Percentiles rank a stretch among this genome's conserved stretches.
phyloP scores from a whole-genome alignment of 2,888 invertebrate species.

The Tachina lurida region DNA sequence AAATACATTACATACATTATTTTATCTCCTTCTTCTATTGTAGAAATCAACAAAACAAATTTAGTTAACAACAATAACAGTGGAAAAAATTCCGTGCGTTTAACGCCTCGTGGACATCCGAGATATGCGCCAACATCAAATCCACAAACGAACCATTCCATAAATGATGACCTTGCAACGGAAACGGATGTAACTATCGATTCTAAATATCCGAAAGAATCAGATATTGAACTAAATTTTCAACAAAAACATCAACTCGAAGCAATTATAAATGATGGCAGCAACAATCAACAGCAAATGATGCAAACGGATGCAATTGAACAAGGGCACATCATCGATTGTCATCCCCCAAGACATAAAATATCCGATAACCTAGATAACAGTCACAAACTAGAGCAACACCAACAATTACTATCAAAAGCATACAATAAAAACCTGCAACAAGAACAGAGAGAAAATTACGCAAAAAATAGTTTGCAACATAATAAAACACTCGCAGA shows the following conservation, averaged over 20 bases:
- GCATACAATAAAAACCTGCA: conserved; percentile 37
- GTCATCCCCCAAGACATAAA: conserved; percentile 30
- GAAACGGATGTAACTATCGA: conserved; percentile 43
- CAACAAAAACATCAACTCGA: conserved; percentile 41
- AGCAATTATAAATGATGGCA: conserved; percentile 38
- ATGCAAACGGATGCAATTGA: conserved; percentile 47
- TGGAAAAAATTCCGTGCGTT: conserved; percentile 29
- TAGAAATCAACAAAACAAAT: conserved; percentile 15
- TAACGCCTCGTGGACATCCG: conserved; percentile 49
- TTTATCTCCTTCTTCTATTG: not conserved
- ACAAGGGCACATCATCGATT: conserved; percentile 49
- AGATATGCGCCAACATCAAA: conserved; percentile 30
- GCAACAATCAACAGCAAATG: conserved; percentile 29
- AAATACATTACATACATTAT: too few relatives aligned
- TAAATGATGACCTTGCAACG: conserved; percentile 37
- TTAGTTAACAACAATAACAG: conserved; percentile 25
- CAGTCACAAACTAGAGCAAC: conserved; percentile 32
- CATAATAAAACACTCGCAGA: conserved; percentile 25
- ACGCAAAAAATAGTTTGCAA: conserved; percentile 12
- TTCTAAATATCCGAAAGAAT: conserved; percentile 49
- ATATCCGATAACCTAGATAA: conserved; percentile 29
- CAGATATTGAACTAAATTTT: conserved; percentile 29
- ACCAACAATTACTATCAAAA: conserved; percentile 40
- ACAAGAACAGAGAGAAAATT: conserved; percentile 32
- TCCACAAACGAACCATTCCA: conserved; percentile 2